phyloP scores from a whole-genome alignment of 2,797 vertebrate species.

The Danionella dracula region DNA sequence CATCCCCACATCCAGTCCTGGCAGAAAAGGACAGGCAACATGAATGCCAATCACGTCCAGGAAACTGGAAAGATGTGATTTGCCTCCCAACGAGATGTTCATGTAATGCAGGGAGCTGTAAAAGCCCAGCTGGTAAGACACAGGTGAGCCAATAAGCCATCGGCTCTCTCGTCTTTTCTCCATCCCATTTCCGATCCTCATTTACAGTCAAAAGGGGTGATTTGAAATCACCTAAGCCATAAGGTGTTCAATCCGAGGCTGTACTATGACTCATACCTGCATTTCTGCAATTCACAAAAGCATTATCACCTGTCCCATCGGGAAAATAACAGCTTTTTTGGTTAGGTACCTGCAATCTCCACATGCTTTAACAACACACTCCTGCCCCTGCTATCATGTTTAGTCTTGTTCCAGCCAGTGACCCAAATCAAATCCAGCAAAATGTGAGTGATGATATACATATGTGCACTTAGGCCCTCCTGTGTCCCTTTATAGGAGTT shows the following conservation, averaged over 20 bases:
- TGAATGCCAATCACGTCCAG: conserved; percentile 7
- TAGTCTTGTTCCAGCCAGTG: conserved; percentile 45
- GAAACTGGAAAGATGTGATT: conserved; percentile 22
- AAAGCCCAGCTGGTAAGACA: conserved; percentile 21
- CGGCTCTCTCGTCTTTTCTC: neutral
- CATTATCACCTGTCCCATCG: neutral
- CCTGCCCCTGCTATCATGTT: conserved; percentile 31
- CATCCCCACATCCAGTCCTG: conserved; percentile 10
- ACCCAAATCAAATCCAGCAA: conserved; percentile 51
- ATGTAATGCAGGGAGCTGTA: conserved; percentile 11
- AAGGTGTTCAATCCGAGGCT: neutral
- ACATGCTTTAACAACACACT: neutral
- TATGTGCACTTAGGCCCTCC: conserved; percentile 46
- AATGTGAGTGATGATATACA: conserved; percentile 39
- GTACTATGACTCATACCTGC: no score
- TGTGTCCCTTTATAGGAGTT: conserved; percentile 31
- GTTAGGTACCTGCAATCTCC: conserved; percentile 17
- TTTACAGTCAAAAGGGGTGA: neutral
- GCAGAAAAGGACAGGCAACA: neutral
- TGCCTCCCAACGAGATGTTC: conserved; percentile 12
- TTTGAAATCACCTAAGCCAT: neutral
- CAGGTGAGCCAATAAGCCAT: neutral
- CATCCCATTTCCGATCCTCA: conserved; percentile 2
- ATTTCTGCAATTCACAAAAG: conserved; percentile 12
- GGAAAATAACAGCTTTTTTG: conserved; percentile 15